phyloP scores from a whole-genome alignment of 1,140 invertebrate species.

The Heliconius eleuchia region DNA sequence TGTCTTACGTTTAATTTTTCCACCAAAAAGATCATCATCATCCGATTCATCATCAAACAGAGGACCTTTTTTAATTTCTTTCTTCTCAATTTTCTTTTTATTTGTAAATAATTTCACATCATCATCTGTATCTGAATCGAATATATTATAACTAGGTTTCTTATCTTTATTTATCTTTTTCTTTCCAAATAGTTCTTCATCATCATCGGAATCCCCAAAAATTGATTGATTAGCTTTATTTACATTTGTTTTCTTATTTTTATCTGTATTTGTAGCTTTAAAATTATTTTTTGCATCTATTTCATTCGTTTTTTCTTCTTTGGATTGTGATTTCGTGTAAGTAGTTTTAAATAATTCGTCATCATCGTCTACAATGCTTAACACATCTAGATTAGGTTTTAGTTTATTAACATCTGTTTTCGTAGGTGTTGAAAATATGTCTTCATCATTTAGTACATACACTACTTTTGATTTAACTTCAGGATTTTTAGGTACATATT shows the following conservation, averaged over 20 bases:
- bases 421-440: conserved; percentile 57
- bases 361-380: conserved; percentile 41
- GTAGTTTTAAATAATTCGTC: conserved; percentile 51
- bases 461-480: conserved; percentile 63
- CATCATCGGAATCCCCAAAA: conserved; percentile 55
- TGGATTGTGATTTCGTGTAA: background rate
- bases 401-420: background rate
- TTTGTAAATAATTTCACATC: conserved; percentile 47
- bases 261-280: conserved; percentile 19
- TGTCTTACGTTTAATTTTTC: conserved; percentile 31
- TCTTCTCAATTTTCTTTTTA: conserved; percentile 41
- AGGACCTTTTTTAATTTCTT: conserved; percentile 46
- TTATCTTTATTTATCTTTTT: conserved; percentile 4
- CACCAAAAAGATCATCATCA: conserved; percentile 62
- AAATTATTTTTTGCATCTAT: background rate
- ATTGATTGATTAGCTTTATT: conserved; percentile 40
- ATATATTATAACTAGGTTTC: conserved; percentile 10
- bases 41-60: conserved; percentile 65
- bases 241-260: conserved; percentile 26
- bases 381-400: conserved; percentile 20
- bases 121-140: conserved; percentile 31
- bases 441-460: conserved; percentile 74
- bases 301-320: background rate
- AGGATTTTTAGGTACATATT: conserved; percentile 24
- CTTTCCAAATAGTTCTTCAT: conserved; percentile 44